Base-by-base conservation (phyloP, 2,888 invertebrate species). In the Sesia apiformis region DNA sequence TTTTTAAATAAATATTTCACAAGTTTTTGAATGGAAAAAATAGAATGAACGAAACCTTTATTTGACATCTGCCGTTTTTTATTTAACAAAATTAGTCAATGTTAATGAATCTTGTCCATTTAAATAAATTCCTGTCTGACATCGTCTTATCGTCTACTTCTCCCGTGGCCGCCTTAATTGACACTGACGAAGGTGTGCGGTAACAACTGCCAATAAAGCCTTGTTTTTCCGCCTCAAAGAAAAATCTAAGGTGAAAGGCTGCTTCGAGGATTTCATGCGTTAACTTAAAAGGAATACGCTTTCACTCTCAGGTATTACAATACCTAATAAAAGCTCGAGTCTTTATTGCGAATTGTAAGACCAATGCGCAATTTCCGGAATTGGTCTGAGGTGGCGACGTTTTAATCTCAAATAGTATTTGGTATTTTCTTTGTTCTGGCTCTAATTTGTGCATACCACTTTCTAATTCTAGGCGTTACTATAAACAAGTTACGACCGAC, bases 401-500 rank as follows among this genome's bases (percentile, higher is more conserved):
- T 58, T 55, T 54, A 55, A 60, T 60, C 55, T 54, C 8, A 51
- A 58, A 56, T 43, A 8, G 56, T 52, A 38, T 55, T 58, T 54
- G 49, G 52, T 49, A 40, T 39, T 55, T 59, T 56, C 57, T 56
- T 57, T 57, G 55, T 63, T 60, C 46, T 49, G 39, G 49, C 53
- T 53, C 52, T 64, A 62, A 66, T 65, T 60, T 63, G 66, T 65
- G 63, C 58, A 62, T 73, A 73, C 70, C 64, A 66, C 65, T 79
- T 77, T 82, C 78, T 82, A 82, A 86, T 84, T 84, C 78, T 77
- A 80, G 78, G 76, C 77, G 73, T 73, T 70, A 77, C 81, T 74
- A 83, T 86, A 85, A 85, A 85, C 82, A 80, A 72, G 83, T 85
- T 85, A 86, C 83, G 84, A 83, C 75, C 72, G 69, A 67, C 84